Percentiles rank a stretch among this genome's conserved stretches.
Evolutionary conservation across 1,140 invertebrate genomes (phyloP).

Genomic region (Eupristina koningsbergeri): DNA sequence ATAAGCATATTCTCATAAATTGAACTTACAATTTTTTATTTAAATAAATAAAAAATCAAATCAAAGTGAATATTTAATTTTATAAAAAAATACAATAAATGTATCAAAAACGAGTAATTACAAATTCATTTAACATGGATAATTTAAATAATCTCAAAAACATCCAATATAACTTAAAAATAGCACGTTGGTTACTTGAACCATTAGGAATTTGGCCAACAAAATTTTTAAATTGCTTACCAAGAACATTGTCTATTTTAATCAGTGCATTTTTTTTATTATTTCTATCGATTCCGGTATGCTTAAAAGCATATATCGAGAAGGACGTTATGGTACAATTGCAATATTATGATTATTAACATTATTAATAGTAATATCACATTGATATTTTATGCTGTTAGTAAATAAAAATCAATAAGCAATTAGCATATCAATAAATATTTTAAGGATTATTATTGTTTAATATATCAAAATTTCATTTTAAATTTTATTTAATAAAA

Average conservation of each 20-base stretch:
- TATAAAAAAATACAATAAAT: not conserved
- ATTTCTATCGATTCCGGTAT: constrained; percentile 30
- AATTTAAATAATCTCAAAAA: constrained; percentile 23
- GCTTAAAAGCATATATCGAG: constrained; percentile 27
- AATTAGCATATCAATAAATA: too few relatives aligned
- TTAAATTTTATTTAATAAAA: too few relatives aligned
- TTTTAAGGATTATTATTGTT: too few relatives aligned
- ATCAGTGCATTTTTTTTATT: constrained; percentile 6
- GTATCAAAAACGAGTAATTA: not conserved
- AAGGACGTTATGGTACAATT: constrained; percentile 37
- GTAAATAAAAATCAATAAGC: too few relatives aligned
- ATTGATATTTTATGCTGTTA: too few relatives aligned
- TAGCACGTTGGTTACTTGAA: constrained; percentile 29
- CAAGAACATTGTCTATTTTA: not conserved
- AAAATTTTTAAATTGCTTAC: not conserved
- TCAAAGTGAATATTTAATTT: not conserved
- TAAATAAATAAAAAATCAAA: not conserved
- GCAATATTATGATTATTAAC: not conserved
- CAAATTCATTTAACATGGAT: not conserved
- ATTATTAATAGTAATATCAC: too few relatives aligned
- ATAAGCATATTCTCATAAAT: too few relatives aligned
- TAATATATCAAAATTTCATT: too few relatives aligned
- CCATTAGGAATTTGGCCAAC: constrained; percentile 38
- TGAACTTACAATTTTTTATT: too few relatives aligned
- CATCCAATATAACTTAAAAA: constrained; percentile 22